Evolutionary conservation across 2,113 vertebrate genomes (phyloP).

Genomic region (Chaenocephalus aceratus): DNA sequence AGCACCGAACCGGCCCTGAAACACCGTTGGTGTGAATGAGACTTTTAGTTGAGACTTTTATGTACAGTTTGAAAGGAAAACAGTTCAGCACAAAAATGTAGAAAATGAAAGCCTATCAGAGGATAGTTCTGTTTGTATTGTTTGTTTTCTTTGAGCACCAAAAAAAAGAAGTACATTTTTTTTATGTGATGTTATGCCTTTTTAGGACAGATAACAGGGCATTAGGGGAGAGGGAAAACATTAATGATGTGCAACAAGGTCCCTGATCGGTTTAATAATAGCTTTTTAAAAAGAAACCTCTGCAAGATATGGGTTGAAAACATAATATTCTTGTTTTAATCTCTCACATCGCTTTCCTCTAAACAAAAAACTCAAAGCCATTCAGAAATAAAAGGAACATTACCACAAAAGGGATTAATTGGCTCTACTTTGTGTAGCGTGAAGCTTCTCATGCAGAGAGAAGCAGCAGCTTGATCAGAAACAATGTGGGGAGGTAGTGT

Average conservation of each 20-base stretch:
- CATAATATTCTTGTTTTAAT: not conserved
- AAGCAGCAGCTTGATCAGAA: slow-evolving; percentile 34
- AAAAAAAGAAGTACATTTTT: not conserved
- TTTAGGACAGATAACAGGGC: not conserved
- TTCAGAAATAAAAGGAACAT: slow-evolving; percentile 3
- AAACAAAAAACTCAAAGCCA: not conserved
- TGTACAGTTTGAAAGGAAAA: not conserved
- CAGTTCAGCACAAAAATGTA: not conserved
- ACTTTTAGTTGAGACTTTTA: not conserved
- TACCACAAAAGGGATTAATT: not conserved
- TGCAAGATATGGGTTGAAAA: not conserved
- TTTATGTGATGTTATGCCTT: not conserved
- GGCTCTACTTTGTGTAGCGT: not conserved
- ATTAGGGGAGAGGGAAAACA: not conserved
- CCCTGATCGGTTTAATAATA: not conserved
- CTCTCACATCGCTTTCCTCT: not conserved
- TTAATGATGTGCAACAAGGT: not conserved
- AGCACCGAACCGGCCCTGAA: too few relatives aligned
- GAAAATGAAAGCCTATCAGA: not conserved
- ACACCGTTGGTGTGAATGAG: too few relatives aligned
- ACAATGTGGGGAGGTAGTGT: slow-evolving; percentile 17
- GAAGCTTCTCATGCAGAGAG: slow-evolving; percentile 5
- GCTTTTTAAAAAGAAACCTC: not conserved
- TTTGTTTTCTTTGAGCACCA: not conserved
- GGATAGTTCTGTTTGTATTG: not conserved